These are phyloP conservation scores for Heterohyrax brucei DNA, from an alignment of 2,797 vertebrate species.

Conservation along the genomic window DNA sequence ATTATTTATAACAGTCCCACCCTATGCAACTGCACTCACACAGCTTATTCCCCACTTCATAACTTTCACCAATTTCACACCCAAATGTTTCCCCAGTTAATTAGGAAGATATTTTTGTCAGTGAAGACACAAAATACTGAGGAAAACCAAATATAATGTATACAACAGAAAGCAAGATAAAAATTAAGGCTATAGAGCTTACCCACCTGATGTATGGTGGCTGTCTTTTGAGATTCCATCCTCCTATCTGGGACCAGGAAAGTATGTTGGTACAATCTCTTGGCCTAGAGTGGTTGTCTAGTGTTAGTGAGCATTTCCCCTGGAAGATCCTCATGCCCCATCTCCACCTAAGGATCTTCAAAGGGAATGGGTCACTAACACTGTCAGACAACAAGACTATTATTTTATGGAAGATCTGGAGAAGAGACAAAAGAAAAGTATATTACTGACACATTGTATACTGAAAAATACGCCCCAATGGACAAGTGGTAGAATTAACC, in stretches of 20 bases:
- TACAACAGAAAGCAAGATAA: conserved; percentile 39
- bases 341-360: conserved; percentile 85
- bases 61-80: conserved; percentile 21
- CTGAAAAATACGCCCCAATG: background rate
- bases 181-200: conserved; percentile 53
- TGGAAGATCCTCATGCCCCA: conserved; percentile 86
- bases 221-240: conserved; percentile 50
- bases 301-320: conserved; percentile 83
- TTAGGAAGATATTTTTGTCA: conserved; percentile 52
- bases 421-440: conserved; percentile 71
- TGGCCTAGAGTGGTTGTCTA: conserved; percentile 76
- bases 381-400: conserved; percentile 77
- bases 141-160: conserved; percentile 51
- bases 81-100: conserved; percentile 4
- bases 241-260: conserved; percentile 17
- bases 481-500: conserved; percentile 31
- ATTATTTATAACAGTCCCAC: background rate
- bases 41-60: conserved; percentile 35
- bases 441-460: conserved; percentile 58
- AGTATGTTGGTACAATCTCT: conserved; percentile 11
- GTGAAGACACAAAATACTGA: conserved; percentile 51
- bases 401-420: conserved; percentile 77
- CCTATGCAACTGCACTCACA: background rate
- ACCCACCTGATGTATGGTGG: conserved; percentile 47
- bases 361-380: conserved; percentile 84